These are phyloP conservation scores for Cerastis leucographa DNA, from an alignment of 2,888 invertebrate genomes.

Conservation along the genomic window DNA sequence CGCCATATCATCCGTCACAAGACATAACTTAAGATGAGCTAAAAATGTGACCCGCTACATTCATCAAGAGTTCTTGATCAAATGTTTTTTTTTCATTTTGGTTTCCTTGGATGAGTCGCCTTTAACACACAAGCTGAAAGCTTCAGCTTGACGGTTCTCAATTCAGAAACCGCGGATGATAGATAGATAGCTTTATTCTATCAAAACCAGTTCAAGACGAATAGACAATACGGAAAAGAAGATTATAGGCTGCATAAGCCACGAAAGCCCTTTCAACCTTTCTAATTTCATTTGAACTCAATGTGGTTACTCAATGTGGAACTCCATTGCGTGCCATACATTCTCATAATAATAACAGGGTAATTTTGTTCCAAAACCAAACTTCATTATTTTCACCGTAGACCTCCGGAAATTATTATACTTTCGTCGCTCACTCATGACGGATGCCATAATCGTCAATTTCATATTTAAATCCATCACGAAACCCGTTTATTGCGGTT, in stretches of 20 bases:
- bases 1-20: too few relatives aligned
- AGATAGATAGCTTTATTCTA: neutral
- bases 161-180: neutral
- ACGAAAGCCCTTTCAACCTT: conserved; percentile 41
- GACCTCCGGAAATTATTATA: conserved; percentile 70
- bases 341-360: conserved; percentile 60
- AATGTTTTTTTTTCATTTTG: neutral
- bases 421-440: conserved; percentile 68
- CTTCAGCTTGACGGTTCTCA: neutral
- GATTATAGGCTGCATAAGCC: neutral
- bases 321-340: conserved; percentile 49
- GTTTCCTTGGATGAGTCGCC: neutral
- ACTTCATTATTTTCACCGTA: conserved; percentile 71
- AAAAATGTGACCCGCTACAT: neutral
- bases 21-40: neutral
- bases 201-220: neutral
- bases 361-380: conserved; percentile 62
- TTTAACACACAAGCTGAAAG: too few relatives aligned
- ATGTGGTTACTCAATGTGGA: conserved; percentile 53
- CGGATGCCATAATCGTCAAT: conserved; percentile 65
- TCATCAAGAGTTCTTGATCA: too few relatives aligned
- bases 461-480: conserved; percentile 66
- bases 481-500: conserved; percentile 63
- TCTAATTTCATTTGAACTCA: conserved; percentile 49
- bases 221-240: neutral